Base-by-base conservation (phyloP, 2,888 invertebrate species). In the Ramazzottius varieornatus region DNA sequence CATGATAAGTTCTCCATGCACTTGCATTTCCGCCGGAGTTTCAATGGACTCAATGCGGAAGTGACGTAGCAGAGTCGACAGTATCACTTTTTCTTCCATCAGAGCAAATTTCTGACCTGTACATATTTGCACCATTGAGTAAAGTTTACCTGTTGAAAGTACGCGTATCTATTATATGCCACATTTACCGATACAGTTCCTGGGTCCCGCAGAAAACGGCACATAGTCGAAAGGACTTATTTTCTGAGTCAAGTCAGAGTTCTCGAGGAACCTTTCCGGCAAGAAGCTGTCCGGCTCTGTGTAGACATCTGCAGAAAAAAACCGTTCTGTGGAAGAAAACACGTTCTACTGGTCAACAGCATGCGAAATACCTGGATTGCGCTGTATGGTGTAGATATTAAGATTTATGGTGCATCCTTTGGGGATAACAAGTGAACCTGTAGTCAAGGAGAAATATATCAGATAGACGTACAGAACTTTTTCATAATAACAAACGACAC, bases 181-280 rank as follows among this genome's bases (percentile, higher is more conserved):
- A 8, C 8, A 16, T 83, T 78, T 71, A 84, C 85, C 85, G 68
- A 85, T 84, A 73, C 85, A 85, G 77, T 84, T 84, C 71, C 86
- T 82, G 2, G 86, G 86, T 46, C 86, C 86, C 67, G 86, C 86
- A 65, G 86, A 86, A 80, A 86, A 87, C 16, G 86, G 86, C 65
- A 86, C 82, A 72, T 83, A 87, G 1, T 85, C 83, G 73, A 86
- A 86, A 72, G 85, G 86, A 72, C n/a, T 24, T 8, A 16, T 4
- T 4, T 24, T 4, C 13, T 4, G 13, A 4, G n/a, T 4, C 24
- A 16, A 4, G 40, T 20, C 40, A 20, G 40, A 8, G 54, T 8
- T 54, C 16, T 54, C 54, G 13, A 29, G 20, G 20, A 40, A 54
- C n/a, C 54, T 8, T 4, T 54, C 54, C 54, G 54, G 54, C 13